A percentile compares a stretch with the other conserved stretches of the same genome.
phyloP scores from a whole-genome alignment of 2,797 vertebrate species.

The Hipposideros larvatus region DNA sequence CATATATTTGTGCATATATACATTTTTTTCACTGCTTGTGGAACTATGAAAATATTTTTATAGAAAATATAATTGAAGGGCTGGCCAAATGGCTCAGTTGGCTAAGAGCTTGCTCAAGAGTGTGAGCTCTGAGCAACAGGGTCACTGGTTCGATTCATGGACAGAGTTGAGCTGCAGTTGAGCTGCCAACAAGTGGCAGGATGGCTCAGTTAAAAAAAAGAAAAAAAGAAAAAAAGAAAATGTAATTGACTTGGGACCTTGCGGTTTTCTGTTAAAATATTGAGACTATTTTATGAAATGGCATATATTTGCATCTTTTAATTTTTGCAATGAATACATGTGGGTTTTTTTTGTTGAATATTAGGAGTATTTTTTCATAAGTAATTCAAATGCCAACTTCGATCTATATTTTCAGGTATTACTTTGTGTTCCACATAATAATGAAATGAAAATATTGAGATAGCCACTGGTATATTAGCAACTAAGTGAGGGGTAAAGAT shows the following conservation, averaged over 20 bases:
- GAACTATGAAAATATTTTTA: neutral
- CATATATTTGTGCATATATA: neutral
- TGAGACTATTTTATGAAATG: conserved; percentile 3
- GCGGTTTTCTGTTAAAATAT: neutral
- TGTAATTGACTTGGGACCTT: neutral
- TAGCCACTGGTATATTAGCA: neutral
- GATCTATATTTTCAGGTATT: neutral
- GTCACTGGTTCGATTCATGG: too few species aligned
- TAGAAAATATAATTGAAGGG: neutral
- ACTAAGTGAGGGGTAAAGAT: neutral
- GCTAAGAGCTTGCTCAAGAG: too few species aligned
- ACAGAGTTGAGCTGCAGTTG: too few species aligned
- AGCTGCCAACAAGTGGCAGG: too few species aligned
- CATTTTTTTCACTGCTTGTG: neutral
- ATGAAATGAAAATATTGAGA: neutral
- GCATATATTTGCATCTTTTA: neutral
- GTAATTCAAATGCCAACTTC: neutral
- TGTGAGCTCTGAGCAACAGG: too few species aligned
- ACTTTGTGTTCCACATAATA: neutral
- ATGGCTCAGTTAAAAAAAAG: too few species aligned
- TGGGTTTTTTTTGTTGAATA: neutral
- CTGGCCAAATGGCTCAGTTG: too few species aligned
- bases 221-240: neutral
- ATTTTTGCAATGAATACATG: neutral
- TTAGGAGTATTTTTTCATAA: neutral